These are phyloP conservation scores for Euura lappo DNA, from an alignment of 1,140 invertebrate genomes.

Conservation along the genomic window DNA sequence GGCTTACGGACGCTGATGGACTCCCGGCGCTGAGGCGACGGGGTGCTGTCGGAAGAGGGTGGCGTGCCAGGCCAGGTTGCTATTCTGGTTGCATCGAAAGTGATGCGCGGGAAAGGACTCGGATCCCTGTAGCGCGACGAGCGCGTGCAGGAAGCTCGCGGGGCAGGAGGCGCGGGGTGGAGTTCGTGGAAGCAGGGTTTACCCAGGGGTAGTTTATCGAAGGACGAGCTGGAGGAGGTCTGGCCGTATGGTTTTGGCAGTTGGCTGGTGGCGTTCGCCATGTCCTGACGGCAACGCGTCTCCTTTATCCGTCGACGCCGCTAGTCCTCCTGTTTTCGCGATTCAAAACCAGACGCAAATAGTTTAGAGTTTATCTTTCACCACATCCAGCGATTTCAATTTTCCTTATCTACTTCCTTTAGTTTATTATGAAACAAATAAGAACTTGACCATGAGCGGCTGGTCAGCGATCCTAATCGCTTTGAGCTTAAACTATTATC, in stretches of 20 bases:
- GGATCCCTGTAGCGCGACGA: not conserved
- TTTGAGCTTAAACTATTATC: not conserved
- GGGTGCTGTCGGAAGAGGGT: not conserved
- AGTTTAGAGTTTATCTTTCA: too few relatives aligned
- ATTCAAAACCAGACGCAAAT: too few relatives aligned
- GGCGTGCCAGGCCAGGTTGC: not conserved
- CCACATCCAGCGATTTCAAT: too few relatives aligned
- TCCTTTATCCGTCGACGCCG: not conserved
- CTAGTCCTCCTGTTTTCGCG: too few relatives aligned
- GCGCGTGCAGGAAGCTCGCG: too few relatives aligned
- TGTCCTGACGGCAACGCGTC: not conserved
- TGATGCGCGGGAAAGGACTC: not conserved
- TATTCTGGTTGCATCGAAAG: not conserved
- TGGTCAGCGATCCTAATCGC: too few relatives aligned
- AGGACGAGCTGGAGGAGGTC: not conserved
- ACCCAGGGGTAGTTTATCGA: not conserved
- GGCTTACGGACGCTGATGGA: not conserved
- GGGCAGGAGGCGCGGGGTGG: not conserved
- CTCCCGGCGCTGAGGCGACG: not conserved
- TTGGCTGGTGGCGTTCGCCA: not conserved
- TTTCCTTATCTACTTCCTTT: too few relatives aligned
- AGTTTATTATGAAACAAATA: too few relatives aligned
- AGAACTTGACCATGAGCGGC: too few relatives aligned
- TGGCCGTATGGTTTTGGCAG: not conserved
- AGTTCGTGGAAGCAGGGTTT: not conserved